These are phyloP conservation scores for Eupristina koningsbergeri DNA, from an alignment of 1,140 invertebrate genomes.

Conservation along the genomic window DNA sequence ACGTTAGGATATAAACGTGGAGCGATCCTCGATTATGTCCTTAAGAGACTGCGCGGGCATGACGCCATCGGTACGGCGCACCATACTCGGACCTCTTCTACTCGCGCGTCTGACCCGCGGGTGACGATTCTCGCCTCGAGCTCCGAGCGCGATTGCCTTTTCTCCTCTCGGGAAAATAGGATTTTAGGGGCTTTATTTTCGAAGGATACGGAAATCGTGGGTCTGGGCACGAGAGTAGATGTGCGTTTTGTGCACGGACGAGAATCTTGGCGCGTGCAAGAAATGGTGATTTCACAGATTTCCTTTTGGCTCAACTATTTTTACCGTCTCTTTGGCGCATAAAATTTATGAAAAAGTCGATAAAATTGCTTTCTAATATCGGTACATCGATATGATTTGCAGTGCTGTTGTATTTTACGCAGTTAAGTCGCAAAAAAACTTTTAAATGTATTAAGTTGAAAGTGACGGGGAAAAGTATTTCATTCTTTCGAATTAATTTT, in stretches of 20 bases:
- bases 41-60: constrained; percentile 20
- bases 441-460: constrained; percentile 30
- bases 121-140: not conserved
- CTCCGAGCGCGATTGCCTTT: not conserved
- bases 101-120: constrained; percentile 11
- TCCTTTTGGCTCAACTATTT: not conserved
- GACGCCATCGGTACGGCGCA: not conserved
- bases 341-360: not conserved
- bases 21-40: constrained; percentile 20
- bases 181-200: constrained; percentile 8
- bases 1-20: not conserved
- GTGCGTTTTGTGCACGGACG: not conserved
- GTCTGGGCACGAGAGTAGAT: not conserved
- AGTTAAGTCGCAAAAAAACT: constrained; percentile 20
- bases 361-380: constrained; percentile 13
- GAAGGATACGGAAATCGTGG: not conserved
- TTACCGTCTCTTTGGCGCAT: not conserved
- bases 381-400: not conserved
- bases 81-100: constrained; percentile 24
- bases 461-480: not conserved
- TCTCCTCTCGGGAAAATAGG: not conserved
- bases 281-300: not conserved
- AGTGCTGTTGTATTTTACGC: not conserved
- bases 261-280: not conserved
- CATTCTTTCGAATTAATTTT: constrained; percentile 26